These are phyloP conservation scores for Oophaga sylvatica DNA, from an alignment of 2,797 vertebrate species.

Conservation along the genomic window DNA sequence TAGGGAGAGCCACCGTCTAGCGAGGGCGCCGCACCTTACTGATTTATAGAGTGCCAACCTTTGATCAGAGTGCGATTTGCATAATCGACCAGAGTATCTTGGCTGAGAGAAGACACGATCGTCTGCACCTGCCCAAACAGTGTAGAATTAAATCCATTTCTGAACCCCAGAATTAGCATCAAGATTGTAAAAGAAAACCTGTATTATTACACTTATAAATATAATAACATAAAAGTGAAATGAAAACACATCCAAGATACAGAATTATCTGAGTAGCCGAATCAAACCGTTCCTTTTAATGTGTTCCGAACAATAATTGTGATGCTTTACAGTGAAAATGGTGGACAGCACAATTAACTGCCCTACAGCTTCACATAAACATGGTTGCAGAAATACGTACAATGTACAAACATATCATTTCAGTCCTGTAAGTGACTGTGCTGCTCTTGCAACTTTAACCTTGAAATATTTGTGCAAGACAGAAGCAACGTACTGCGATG, in stretches of 20 bases:
- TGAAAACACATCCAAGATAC: too few species aligned
- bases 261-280: not conserved
- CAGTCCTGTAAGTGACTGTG: not conserved
- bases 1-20: too few species aligned
- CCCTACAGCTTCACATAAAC: not conserved
- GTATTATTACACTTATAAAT: not conserved
- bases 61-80: too few species aligned
- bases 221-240: not conserved
- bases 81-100: too few species aligned
- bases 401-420: slow-evolving; percentile 22
- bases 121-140: too few species aligned
- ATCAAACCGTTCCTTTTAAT: not conserved
- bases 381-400: not conserved
- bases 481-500: not conserved
- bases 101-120: too few species aligned
- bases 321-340: not conserved
- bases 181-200: too few species aligned
- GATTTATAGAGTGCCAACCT: too few species aligned
- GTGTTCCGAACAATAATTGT: not conserved
- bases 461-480: slow-evolving; percentile 4
- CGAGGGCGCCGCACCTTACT: too few species aligned
- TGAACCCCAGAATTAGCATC: too few species aligned
- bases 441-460: not conserved
- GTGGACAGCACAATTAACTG: not conserved
- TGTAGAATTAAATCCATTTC: too few species aligned